Percentiles rank a stretch among this genome's conserved stretches.
phyloP scores from a whole-genome alignment of 64 coral and sea anemone genomes.

The Montipora capricornis region DNA sequence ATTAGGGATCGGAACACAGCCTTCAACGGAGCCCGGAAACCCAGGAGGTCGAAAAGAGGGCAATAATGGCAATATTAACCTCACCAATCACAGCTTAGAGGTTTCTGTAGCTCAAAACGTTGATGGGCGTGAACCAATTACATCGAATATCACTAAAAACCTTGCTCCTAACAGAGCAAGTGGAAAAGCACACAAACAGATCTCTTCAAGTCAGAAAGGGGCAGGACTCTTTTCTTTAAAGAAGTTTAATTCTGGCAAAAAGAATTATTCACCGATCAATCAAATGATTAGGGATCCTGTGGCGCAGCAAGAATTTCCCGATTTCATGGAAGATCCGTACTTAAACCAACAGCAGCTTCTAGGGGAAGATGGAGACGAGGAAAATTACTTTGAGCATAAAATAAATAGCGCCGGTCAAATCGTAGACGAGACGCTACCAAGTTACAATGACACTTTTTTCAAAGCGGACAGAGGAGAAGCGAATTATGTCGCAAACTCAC shows the following conservation, averaged over 20 bases:
- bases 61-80: background rate
- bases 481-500: background rate
- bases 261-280: conserved; percentile 1
- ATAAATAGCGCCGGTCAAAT: conserved; percentile 25
- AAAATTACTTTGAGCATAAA: conserved; percentile 34
- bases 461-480: background rate
- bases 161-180: background rate
- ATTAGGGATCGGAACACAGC: background rate
- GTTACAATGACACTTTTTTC: background rate
- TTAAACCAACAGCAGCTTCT: background rate
- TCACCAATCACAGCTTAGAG: background rate
- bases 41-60: background rate
- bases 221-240: background rate
- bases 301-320: background rate
- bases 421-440: background rate
- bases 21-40: background rate
- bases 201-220: background rate
- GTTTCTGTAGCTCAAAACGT: background rate
- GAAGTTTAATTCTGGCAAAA: background rate
- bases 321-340: background rate
- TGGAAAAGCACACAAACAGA: background rate
- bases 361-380: conserved; percentile 13
- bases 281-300: conserved; percentile 1
- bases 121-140: background rate
- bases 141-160: background rate